These are phyloP conservation scores for Empidonax alnorum DNA, from an alignment of 2,113 vertebrate genomes.

Conservation along the genomic window DNA sequence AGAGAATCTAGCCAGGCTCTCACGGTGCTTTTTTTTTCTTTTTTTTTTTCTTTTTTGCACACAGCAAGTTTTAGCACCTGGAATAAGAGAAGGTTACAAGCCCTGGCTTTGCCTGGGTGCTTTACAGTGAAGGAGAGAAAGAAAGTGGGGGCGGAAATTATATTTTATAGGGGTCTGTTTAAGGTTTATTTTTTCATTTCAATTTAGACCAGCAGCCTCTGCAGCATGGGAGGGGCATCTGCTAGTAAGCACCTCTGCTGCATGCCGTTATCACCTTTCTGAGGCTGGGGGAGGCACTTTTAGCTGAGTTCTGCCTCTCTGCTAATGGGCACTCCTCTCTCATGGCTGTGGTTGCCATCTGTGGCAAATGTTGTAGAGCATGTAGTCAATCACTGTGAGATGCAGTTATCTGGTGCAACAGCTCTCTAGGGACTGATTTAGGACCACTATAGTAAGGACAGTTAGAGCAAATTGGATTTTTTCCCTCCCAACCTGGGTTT, in stretches of 20 bases:
- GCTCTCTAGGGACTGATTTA: constrained; percentile 58
- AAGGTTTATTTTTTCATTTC: not conserved
- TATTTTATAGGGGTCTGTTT: not conserved
- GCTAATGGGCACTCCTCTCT: constrained; percentile 36
- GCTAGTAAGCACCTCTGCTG: not conserved
- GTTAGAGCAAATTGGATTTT: constrained; percentile 52
- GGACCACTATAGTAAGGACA: constrained; percentile 23
- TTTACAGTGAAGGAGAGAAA: not conserved
- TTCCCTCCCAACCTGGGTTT: not conserved
- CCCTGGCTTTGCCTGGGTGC: not conserved
- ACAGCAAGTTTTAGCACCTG: not conserved
- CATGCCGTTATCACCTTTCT: not conserved
- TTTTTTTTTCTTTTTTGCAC: not conserved
- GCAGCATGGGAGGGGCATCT: constrained; percentile 11
- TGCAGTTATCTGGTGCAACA: constrained; percentile 28
- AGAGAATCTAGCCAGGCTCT: constrained; percentile 55
- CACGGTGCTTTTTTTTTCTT: not conserved
- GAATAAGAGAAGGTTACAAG: not conserved
- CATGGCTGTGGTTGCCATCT: constrained; percentile 30
- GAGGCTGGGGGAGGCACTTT: not conserved
- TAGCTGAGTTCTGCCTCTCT: not conserved
- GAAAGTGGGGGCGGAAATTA: rapidly evolving
- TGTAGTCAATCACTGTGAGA: not conserved
- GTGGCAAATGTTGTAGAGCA: not conserved
- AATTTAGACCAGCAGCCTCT: not conserved